Evolutionary conservation across 2,888 invertebrate species (phyloP), one percentile per base, ranked within the genome.

Genomic region (Pandemis heparana): DNA sequence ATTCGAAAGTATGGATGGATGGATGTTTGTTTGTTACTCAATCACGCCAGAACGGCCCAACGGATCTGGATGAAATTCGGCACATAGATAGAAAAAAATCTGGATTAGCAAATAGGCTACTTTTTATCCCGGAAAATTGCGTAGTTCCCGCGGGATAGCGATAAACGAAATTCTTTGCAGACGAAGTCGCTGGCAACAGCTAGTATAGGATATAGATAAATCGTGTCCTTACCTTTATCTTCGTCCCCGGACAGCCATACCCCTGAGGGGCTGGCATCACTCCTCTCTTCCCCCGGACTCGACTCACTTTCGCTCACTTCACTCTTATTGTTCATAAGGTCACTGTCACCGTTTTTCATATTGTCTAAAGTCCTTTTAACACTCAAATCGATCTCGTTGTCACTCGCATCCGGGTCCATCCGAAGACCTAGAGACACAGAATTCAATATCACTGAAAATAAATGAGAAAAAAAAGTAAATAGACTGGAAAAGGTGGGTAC

Each of bases 391-490:
- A 94, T 88, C 82, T 95, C 94, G 85, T 93, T 90, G 79, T 95
- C 94, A 89, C 94, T 94, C 80, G 90, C 92, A 75, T 94, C 95
- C 66, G 93, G 91, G 85, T 95, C 94, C 87, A 89, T 92, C 87
- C 94, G 92, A 89, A 95, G 87, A 92, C 94, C 95, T 95, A 90
- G 85, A 83, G 92, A 93, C 91, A 94, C 90, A 93, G 91, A 94
- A 92, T 93, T 94, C 89, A 92, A 93, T 90, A 92, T 93, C 92
- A 94, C 94, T 93, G 92, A 90, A 94, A 93, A 92, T 89, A 92
- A 92, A 91, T 90, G 86, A 91, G 79, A 87, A 79, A 90, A 87
- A 82, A 82, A 74, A 79, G 82, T 86, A 80, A 87, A 86, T 86
- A 83, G 83, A 78, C 84, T 84, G 85, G 78, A 85, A 78, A 78